A percentile compares a stretch with the other conserved stretches of the same genome.
Conservation (phyloP, 2,113 vertebrate genomes). For the Pelecanus crispus region DNA sequence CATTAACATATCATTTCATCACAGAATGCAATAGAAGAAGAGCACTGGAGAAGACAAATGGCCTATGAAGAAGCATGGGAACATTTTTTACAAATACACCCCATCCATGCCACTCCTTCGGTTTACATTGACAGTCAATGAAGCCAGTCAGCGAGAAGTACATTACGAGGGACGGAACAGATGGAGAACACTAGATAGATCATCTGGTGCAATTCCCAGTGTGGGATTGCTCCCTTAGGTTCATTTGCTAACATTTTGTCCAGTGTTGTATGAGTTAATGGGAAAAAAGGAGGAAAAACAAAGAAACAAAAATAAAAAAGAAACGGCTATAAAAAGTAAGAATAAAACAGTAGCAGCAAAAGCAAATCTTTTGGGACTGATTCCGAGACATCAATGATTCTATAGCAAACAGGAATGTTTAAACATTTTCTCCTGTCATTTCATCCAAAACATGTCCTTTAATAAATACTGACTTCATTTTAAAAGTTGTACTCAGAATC, state of each 20-base stretch:
- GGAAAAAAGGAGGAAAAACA: background rate
- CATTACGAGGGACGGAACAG: background rate
- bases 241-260: background rate
- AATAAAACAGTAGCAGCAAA: background rate
- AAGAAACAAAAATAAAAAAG: background rate
- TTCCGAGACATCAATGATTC: background rate
- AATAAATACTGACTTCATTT: background rate
- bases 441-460: background rate
- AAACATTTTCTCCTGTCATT: background rate
- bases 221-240: constrained; percentile 3
- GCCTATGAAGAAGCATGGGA: background rate
- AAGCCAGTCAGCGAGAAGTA: background rate
- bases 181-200: background rate
- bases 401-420: background rate
- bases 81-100: background rate
- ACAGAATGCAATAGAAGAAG: background rate
- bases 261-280: background rate
- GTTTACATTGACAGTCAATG: background rate
- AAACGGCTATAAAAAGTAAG: background rate
- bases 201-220: background rate
- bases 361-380: background rate
- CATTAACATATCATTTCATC: background rate
- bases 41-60: background rate
- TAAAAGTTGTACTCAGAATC: background rate
- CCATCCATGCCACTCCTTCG: background rate